A percentile compares a stretch with the other conserved stretches of the same genome.
phyloP scores from a whole-genome alignment of 2,113 vertebrate genomes.

The Anser brachyrhynchus region DNA sequence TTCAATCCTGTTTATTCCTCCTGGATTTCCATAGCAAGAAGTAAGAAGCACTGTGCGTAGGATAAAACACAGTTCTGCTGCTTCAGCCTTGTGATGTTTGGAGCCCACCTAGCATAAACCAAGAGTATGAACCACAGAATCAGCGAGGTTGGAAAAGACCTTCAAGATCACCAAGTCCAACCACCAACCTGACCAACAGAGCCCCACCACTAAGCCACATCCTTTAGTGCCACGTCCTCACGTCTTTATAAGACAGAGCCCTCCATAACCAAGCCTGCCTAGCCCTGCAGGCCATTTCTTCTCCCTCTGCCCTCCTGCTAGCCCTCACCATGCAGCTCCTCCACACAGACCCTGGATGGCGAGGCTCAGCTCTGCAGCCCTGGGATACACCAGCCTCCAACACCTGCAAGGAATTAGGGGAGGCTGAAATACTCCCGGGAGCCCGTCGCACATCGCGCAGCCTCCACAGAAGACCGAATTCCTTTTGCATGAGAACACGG shows the following conservation, averaged over 20 bases:
- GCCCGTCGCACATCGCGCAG: background rate
- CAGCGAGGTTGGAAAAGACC: background rate
- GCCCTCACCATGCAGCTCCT: background rate
- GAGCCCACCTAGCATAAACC: background rate
- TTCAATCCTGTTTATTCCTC: background rate
- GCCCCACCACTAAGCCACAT: too few species aligned
- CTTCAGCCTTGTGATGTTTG: background rate
- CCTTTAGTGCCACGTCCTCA: too few species aligned
- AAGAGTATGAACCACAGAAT: background rate
- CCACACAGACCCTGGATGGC: background rate
- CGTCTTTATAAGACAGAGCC: background rate
- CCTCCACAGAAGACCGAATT: constrained; percentile 17
- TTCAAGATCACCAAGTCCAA: background rate
- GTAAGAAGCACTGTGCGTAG: background rate
- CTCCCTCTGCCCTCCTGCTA: background rate
- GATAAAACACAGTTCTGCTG: background rate
- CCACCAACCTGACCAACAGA: background rate
- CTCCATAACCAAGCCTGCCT: background rate
- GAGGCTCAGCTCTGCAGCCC: background rate
- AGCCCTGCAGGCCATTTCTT: background rate
- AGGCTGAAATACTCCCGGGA: background rate
- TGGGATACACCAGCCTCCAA: background rate
- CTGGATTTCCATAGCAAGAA: background rate
- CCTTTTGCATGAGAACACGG: constrained; percentile 46
- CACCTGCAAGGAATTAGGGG: constrained; percentile 56